phyloP scores from a whole-genome alignment of 2,113 vertebrate species.

The Peromyscus polionotus region DNA sequence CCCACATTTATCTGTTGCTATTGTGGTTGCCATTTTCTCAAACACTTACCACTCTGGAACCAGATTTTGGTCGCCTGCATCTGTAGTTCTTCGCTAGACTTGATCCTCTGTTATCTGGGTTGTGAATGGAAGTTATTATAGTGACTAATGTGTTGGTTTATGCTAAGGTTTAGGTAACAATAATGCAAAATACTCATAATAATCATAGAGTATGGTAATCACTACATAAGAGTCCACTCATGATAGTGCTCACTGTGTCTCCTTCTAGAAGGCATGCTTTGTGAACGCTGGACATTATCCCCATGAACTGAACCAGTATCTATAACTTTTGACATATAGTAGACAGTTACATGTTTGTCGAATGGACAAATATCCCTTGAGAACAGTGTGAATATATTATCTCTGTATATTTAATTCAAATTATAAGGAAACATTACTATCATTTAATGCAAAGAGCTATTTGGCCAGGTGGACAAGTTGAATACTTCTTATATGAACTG shows the following conservation, averaged over 20 bases:
- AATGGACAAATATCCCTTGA: neutral
- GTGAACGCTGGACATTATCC: neutral
- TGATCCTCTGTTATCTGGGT: neutral
- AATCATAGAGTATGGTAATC: neutral
- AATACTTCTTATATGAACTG: neutral
- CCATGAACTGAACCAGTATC: neutral
- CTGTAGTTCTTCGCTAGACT: neutral
- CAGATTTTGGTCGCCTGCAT: neutral
- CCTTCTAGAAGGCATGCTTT: slow-evolving; percentile 21
- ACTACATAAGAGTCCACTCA: neutral
- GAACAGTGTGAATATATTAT: neutral
- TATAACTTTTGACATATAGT: neutral
- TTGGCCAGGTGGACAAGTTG: neutral
- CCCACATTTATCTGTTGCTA: neutral
- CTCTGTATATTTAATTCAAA: neutral
- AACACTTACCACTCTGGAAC: neutral
- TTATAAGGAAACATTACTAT: slow-evolving; percentile 10
- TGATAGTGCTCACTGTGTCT: neutral
- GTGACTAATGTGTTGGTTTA: neutral
- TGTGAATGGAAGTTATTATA: slow-evolving; percentile 20
- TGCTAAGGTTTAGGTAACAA: slow-evolving; percentile 22
- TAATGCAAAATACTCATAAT: neutral
- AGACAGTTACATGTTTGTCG: neutral
- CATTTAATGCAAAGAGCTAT: slow-evolving; percentile 12
- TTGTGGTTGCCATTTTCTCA: neutral